Conservation (phyloP, 2,113 vertebrate species). For the Gymnorhina tibicen region DNA sequence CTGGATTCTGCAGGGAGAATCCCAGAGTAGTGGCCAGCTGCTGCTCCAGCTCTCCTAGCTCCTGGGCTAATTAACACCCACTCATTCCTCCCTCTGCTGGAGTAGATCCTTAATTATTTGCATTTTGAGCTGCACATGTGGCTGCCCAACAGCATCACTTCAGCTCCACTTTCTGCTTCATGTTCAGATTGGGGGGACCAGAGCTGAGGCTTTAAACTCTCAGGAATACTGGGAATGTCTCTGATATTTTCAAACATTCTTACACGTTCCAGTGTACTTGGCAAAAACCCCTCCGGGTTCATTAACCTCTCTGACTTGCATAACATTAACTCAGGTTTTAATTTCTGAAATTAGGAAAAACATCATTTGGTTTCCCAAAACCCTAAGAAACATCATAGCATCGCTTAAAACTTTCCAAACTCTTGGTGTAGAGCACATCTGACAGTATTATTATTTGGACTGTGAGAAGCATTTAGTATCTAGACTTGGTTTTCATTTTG, state of each 20-base stretch:
- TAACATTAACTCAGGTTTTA: background rate
- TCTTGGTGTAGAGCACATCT: background rate
- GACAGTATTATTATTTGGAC: background rate
- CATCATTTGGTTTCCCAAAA: background rate
- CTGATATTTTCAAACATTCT: background rate
- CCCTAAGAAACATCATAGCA: background rate
- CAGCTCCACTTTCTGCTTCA: background rate
- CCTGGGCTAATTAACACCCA: background rate
- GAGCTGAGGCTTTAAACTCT: background rate
- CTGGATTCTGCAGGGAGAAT: background rate
- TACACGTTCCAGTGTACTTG: background rate
- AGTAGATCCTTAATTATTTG: background rate
- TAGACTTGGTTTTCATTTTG: background rate
- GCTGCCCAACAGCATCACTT: background rate
- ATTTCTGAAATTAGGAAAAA: background rate
- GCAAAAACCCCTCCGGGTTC: background rate
- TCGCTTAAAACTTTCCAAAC: background rate
- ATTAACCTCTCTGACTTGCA: background rate
- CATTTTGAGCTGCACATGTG: accelerated
- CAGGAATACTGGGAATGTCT: background rate
- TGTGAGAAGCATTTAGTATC: background rate
- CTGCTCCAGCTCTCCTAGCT: background rate
- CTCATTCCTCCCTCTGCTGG: background rate
- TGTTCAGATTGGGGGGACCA: no score
- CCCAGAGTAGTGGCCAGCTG: background rate